Evolutionary conservation across 2,797 vertebrate genomes (phyloP), one percentile per base, ranked within the genome.

Genomic region (Cossypha polioptera): DNA sequence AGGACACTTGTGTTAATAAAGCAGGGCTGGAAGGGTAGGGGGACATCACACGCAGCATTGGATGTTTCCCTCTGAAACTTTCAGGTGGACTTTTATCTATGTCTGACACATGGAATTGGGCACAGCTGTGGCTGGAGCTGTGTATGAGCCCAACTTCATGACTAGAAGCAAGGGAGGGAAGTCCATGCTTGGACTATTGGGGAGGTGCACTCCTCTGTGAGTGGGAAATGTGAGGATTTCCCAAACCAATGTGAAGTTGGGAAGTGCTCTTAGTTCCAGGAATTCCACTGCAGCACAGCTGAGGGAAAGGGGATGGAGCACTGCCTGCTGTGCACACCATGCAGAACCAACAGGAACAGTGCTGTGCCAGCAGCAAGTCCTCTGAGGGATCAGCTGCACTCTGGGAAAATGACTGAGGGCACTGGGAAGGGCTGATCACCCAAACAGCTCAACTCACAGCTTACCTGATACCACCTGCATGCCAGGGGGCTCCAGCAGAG

Each of bases 1-100:
- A 95, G 93, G 88, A 96, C 93, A 89, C 88, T 90, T 84, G 45
- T 78, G 91, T 54, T 96, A 91, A 93, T 93, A 95, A 96, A 95
- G 90, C 67, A 83, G 69, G 22, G 35, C 86, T 81, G 92, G 84
- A 26, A 78, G 31, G 87, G 29, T 48, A 59, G 84, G 58, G 61
- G 71, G 76, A 31, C 51, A 86, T 36, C 62, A 42, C 0, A 5
- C 26, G 42, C 86, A 83, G 84, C 45, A 40, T 35, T 65, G 80
- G 54, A 82, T 57, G 20, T 7, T 85, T 91, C 62, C 74, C 51
- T 63, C 72, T 40, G 87, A 85, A 93, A 85, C 29, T 68, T 94
- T 38, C 66, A 69, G 59, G 45, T 1, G 9, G 28, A 53, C 45
- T 78, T 88, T 83, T 55, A 43, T 68, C 84, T 50, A 8, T 29